Evolutionary conservation across 2,888 invertebrate genomes (phyloP), one percentile per base, ranked within the genome.

Genomic region (Mesoligia furuncula): DNA sequence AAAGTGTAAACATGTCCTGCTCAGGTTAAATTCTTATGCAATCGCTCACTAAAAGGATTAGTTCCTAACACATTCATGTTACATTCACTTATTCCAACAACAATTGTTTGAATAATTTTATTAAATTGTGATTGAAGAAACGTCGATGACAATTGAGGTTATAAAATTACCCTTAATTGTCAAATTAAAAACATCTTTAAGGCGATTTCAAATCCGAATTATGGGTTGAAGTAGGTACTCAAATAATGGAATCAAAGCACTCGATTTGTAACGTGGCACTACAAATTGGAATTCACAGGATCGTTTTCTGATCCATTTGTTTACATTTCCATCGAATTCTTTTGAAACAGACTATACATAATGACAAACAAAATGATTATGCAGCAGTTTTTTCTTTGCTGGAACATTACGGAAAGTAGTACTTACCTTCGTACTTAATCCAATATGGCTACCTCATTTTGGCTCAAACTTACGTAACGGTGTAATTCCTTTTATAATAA

Each of bases 361-460:
- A 24, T 17, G 42, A 36, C 62, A 45, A 42, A 69, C 24, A 24
- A n/a, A 27, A 9, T 1, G 15, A 57, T n/a, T 17, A 54, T 27
- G 15, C n/a, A 31, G 3, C 3, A 39, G 11, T 48, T 73, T 48
- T 45, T 65, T 51, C 1, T 6, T 27, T 8, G 15, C 17, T 71
- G 24, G 6, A 79, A 54, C 4, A 45, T 24, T 31, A 61, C 27
- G 20, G 13, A 81, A 48, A 51, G 13, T 31, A 77, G 31, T 65
- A 64, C 31, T 31, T 31, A 36, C 39, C 59, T 51, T 51, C 42
- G n/a, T 68, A 74, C 61, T 68, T 86, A 73, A 73, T 86, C 39
- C 66, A 75, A 77, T 84, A 76, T 66, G 13, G 13, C 39, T 59
- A 65, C 71, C 75, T 78, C 69, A 73, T 75, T 81, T 71, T 27